These are phyloP conservation scores for Parapristionchus giblindavisi DNA, from an alignment of 2,888 invertebrate species.

Conservation along the genomic window DNA sequence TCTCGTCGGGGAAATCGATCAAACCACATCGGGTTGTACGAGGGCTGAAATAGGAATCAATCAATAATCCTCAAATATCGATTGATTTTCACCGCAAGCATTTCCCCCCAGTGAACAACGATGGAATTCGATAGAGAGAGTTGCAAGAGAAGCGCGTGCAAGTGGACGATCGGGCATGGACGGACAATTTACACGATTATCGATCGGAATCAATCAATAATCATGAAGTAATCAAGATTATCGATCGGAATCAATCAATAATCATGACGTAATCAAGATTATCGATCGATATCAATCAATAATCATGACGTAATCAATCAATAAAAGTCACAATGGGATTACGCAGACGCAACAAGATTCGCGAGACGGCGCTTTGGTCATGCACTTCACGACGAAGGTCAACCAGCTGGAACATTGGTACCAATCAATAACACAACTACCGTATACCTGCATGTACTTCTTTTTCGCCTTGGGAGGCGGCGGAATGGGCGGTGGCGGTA, in stretches of 20 bases:
- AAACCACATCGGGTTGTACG: constrained; percentile 60
- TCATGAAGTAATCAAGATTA: too few relatives aligned
- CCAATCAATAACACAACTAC: constrained; percentile 18
- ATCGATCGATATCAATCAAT: not conserved
- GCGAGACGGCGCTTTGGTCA: constrained; percentile 12
- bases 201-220: too few relatives aligned
- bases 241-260: too few relatives aligned
- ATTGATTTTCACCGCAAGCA: not conserved
- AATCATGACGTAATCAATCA: too few relatives aligned
- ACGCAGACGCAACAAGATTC: constrained; percentile 6
- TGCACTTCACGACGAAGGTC: not conserved
- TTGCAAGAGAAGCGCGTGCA: too few relatives aligned
- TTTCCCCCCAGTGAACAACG: too few relatives aligned
- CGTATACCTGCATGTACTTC: constrained; percentile 33
- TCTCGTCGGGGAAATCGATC: constrained; percentile 64
- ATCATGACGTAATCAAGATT: not conserved
- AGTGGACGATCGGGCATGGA: too few relatives aligned
- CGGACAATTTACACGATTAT: too few relatives aligned
- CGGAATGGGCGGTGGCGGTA: constrained; percentile 3
- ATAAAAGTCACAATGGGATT: not conserved
- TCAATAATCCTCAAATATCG: constrained; percentile 1
- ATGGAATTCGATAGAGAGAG: too few relatives aligned
- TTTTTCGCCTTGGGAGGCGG: constrained; percentile 31
- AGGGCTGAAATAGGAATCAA: constrained; percentile 40
- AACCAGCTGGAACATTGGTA: not conserved